Base-by-base conservation (phyloP, 2,113 vertebrate species). In the Phycodurus eques region DNA sequence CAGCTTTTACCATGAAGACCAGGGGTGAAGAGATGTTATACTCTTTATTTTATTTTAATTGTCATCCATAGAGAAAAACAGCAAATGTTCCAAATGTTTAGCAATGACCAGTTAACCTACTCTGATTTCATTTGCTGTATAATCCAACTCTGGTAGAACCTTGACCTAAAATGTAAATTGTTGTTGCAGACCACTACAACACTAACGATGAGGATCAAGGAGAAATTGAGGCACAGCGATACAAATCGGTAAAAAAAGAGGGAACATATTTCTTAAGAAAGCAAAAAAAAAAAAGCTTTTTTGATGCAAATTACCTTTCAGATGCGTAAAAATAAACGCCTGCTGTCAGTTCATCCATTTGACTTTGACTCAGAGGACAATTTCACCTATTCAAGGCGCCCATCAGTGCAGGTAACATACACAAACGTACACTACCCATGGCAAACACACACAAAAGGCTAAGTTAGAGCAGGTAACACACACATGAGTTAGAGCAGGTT, bases 311-410 rank as follows among this genome's bases (percentile, higher is more conserved):
- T 59, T 17, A 44, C 8, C 2, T 39, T 10, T 70, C 73, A 93
- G 94, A 92, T 92, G 82, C 91, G 93, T 80, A 95, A 95, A 92
- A 94, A 88, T 54, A 97, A 95, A 85, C 95, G 95, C 42, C 93
- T 97, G 77, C 94, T 99, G 71, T 95, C 95, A 1, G 93, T 98
- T 73, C 95, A 94, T 12, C 93, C 92, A 1, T 77, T 93, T 85
- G 96, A 98, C 87, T 95, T 98, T 11, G 95, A 98, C 42, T 83
- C 92, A 0, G 95, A 98, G 71, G 96, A 98, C 0, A 95, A 94
- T 42, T 88, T 90, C 10, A 59, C 90, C 20, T 89, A 92, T 61
- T 92, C 94, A 9, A 87, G 90, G 0, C 86, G 91, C 1, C 91
- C 87, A 0, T 94, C 94, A 33, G 9, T 81, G 0, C 92, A 93